phyloP scores from a whole-genome alignment of 2,888 invertebrate species.

The Uloborus plumipes region DNA sequence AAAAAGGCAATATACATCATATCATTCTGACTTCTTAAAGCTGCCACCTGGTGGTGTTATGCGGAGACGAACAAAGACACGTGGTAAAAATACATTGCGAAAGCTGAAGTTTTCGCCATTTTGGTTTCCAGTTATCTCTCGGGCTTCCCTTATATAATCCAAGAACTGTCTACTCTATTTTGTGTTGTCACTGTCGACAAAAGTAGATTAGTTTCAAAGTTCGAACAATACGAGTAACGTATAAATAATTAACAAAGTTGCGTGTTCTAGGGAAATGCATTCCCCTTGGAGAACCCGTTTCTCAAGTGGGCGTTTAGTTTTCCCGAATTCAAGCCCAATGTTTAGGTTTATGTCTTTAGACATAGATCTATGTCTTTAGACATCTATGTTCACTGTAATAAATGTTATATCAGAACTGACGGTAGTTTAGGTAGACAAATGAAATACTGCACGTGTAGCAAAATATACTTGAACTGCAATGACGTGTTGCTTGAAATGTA shows the following conservation, averaged over 20 bases:
- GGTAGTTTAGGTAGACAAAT: slow-evolving; percentile 25
- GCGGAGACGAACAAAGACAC: slow-evolving; percentile 28
- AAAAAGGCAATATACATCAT: slow-evolving; percentile 53
- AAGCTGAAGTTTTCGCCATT: slow-evolving; percentile 16
- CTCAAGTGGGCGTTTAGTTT: slow-evolving; percentile 24
- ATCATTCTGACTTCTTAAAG: slow-evolving; percentile 38
- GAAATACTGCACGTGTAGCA: slow-evolving; percentile 37
- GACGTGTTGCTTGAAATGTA: slow-evolving; percentile 1
- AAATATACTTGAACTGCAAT: slow-evolving; percentile 32
- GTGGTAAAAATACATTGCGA: background rate
- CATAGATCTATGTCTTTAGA: slow-evolving; percentile 39
- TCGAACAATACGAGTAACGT: slow-evolving; percentile 64
- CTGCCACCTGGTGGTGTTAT: slow-evolving; percentile 33
- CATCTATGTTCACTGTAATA: slow-evolving; percentile 28
- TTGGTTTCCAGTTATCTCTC: slow-evolving; percentile 42
- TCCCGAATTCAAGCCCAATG: slow-evolving; percentile 53
- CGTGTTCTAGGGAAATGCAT: slow-evolving; percentile 50
- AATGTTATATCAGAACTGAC: slow-evolving; percentile 33
- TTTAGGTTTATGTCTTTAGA: too few species aligned
- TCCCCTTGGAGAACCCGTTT: slow-evolving; percentile 17
- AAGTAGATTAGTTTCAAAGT: slow-evolving; percentile 62
- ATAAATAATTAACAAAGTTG: slow-evolving; percentile 61
- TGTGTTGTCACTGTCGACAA: slow-evolving; percentile 59
- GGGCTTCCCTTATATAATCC: slow-evolving; percentile 59
- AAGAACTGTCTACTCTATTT: slow-evolving; percentile 45